Percentiles rank a stretch among this genome's conserved stretches.
phyloP scores from a whole-genome alignment of 2,113 vertebrate species.

The Ramphastos sulfuratus region DNA sequence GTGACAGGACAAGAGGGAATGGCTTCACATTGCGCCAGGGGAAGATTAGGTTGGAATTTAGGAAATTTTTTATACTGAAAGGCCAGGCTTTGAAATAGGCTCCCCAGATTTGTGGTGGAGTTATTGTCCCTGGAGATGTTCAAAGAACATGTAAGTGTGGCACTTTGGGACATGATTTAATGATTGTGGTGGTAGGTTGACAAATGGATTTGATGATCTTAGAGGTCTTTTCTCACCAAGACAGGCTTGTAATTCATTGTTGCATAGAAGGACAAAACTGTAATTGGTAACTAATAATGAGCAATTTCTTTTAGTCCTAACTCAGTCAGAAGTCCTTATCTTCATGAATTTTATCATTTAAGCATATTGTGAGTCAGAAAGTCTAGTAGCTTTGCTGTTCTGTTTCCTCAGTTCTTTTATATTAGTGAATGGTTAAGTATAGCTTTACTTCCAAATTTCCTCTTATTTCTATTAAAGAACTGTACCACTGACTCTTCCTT shows the following conservation, averaged over 20 bases:
- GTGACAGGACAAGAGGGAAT: no score
- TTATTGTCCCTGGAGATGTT: no score
- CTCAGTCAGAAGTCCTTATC: neutral
- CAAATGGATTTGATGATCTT: neutral
- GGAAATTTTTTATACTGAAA: no score
- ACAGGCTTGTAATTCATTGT: neutral
- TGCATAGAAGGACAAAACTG: neutral
- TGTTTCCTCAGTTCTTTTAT: neutral
- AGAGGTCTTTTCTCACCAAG: neutral
- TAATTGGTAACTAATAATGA: neutral
- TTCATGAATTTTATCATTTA: neutral
- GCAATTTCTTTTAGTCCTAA: neutral
- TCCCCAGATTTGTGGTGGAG: no score
- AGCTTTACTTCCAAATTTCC: neutral
- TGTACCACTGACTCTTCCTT: neutral
- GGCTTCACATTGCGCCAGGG: no score
- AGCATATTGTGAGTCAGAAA: neutral
- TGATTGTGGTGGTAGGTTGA: no score
- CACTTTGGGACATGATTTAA: no score
- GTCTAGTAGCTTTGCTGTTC: neutral
- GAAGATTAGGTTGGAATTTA: no score
- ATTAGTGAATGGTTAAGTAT: neutral
- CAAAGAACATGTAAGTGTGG: no score
- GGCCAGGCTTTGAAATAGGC: no score
- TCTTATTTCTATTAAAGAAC: neutral